These are phyloP conservation scores for Myocastor coypus DNA, from an alignment of 2,113 vertebrate genomes.

Conservation along the genomic window DNA sequence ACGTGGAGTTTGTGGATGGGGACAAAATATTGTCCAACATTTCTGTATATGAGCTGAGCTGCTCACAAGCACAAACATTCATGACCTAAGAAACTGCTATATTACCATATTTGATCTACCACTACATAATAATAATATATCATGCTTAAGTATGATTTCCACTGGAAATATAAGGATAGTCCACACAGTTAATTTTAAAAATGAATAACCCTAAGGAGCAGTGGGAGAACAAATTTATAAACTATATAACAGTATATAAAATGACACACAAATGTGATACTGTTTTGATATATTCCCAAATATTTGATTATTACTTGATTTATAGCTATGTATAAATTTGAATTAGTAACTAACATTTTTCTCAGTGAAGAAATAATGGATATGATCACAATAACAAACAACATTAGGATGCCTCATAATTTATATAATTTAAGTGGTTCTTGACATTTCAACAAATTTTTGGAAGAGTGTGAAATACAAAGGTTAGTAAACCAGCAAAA, in stretches of 20 bases:
- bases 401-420: not conserved
- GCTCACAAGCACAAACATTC: not conserved
- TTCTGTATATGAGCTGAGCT: not conserved
- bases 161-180: not conserved
- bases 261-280: not conserved
- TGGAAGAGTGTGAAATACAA: not conserved
- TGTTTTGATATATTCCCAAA: not conserved
- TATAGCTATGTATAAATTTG: not conserved
- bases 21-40: too few species aligned
- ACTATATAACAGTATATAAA: not conserved
- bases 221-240: not conserved
- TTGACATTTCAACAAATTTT: conserved; percentile 36
- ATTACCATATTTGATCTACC: not conserved
- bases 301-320: not conserved
- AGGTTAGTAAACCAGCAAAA: not conserved
- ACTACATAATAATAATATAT: not conserved
- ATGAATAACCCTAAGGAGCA: not conserved
- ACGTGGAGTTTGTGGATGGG: not conserved
- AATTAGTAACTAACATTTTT: not conserved
- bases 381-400: not conserved
- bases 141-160: not conserved
- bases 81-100: not conserved
- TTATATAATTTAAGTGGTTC: not conserved
- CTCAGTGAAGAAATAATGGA: not conserved
- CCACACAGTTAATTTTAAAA: not conserved